Base-by-base conservation (phyloP, 2,113 vertebrate genomes). In the Pimephales promelas region DNA sequence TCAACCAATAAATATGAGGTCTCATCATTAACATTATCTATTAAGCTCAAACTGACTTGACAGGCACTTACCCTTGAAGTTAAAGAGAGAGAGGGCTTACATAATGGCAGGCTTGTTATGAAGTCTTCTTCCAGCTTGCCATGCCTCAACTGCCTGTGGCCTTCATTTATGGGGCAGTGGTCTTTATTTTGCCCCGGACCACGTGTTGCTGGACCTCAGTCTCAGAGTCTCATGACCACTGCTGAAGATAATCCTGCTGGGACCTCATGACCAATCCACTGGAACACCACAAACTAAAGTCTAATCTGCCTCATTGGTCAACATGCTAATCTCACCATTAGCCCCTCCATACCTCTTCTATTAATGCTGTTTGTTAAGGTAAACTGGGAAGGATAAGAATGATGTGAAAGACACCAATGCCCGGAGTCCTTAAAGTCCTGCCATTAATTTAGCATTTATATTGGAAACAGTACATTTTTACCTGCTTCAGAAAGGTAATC, bases 121-220 rank as follows among this genome's bases (percentile, higher is more conserved):
- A 28, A 47, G 54, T 74, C 18, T 31, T 73, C 54, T 26, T 61
- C 56, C 52, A 56, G 45, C 11, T 40, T 59, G 34, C 22, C 45
- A 13, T 40, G 34, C 22, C 45, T 40, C 24, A 73, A 47, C 31
- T 47, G 28, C 16, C 54, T 36, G 81, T 62, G 70, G 54, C 26
- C 54, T 47, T 74, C 40, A 83, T 73, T 76, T 36, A 76, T 49
- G 43, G 18, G 34, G 73, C 7, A n/a, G 28, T 36, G 22, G 82
- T 64, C 92, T 95, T 98, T 97, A 97, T 97, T 94, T 95, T 93
- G 89, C 91, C 96, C 96, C 94, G 92, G 91, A 96, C 94, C 95
- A 96, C 95, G 95, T 97, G 96, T 40, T 98, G 95, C 88, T 91
- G 89, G 94, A 89, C 90, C 94, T 94, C 90, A 83, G 90, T 54